Evolutionary conservation across 2,113 vertebrate species (phyloP).

Genomic region (Empidonax traillii): DNA sequence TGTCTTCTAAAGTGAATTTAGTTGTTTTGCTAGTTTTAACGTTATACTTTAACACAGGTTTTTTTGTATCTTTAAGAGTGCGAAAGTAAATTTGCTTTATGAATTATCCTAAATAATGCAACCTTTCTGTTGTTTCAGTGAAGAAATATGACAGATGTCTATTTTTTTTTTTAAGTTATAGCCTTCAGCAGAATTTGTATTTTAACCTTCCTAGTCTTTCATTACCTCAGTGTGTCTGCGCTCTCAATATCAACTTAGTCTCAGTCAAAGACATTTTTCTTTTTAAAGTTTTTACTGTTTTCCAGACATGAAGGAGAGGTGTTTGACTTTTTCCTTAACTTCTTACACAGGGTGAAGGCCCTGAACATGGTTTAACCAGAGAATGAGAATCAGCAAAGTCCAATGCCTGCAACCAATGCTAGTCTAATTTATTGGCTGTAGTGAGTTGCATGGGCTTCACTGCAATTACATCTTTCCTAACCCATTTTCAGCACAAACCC

Average conservation of each 20-base stretch:
- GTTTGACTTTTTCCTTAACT: not conserved
- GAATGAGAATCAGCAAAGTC: not conserved
- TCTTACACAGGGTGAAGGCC: not conserved
- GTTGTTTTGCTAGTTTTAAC: not conserved
- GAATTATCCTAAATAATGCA: not conserved
- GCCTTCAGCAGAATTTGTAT: not conserved
- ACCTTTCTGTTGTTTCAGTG: not conserved
- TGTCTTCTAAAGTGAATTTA: not conserved
- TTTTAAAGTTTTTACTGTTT: not conserved
- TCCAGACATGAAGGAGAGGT: not conserved
- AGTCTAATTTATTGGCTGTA: not conserved
- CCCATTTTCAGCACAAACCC: not conserved
- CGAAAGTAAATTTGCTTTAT: not conserved
- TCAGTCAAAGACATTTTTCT: not conserved
- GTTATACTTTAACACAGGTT: not conserved
- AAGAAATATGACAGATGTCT: not conserved
- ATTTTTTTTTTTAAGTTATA: not conserved
- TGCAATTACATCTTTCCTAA: not conserved
- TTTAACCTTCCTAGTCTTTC: not conserved
- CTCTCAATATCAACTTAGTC: not conserved
- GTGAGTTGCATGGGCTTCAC: not conserved
- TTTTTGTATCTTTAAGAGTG: not conserved
- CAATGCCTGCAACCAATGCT: not conserved
- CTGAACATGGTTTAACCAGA: not conserved
- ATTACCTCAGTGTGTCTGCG: not conserved